Base-by-base conservation (phyloP, 2,888 invertebrate genomes). In the Drepana falcataria region DNA sequence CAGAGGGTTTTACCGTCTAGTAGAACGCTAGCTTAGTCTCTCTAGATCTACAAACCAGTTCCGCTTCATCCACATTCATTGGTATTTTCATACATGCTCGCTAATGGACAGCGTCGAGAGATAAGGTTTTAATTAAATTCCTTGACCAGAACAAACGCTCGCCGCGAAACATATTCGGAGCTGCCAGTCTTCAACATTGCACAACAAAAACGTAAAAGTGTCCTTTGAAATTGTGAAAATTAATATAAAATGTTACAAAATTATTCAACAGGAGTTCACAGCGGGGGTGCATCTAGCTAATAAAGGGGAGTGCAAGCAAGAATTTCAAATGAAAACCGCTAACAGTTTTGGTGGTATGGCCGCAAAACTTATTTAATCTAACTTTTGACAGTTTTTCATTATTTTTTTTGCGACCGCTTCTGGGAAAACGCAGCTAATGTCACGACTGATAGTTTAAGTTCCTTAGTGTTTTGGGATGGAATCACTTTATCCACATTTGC, bases 281-380 rank as follows among this genome's bases (percentile, higher is more conserved):
- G 34, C 40, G 51, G 9, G 40, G 9, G 6, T 44, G 44, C 44
- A 44, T 41, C 21, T 21, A 21, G 35, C 49, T 35, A 35, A 21
- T 33, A 40, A 35, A 49, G 6, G 51, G 40, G 40, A 40, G 51
- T 40, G 40, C 41, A 40, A 40, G 37, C 54, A 60, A 66, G 60
- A 77, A 69, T 73, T 66, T 57, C 57, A 64, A 75, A 72, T 68
- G 64, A 66, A 63, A 69, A 67, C 64, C 66, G 63, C 65, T 69
- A 70, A 65, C 68, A 63, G 68, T 69, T 63, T 61, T 58, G 56
- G 64, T 60, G 59, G 59, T 56, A 58, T 64, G 67, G 58, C 58
- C 55, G 62, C 66, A 72, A 83, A 21, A 82, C 77, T 83, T 79
- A 72, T 82, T 78, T 80, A 83, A 82, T 84, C 76, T 81, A 83